Percentiles rank a stretch among this genome's conserved stretches.
Conservation (phyloP, 2,888 invertebrate genomes). For the Melipona beecheii region DNA sequence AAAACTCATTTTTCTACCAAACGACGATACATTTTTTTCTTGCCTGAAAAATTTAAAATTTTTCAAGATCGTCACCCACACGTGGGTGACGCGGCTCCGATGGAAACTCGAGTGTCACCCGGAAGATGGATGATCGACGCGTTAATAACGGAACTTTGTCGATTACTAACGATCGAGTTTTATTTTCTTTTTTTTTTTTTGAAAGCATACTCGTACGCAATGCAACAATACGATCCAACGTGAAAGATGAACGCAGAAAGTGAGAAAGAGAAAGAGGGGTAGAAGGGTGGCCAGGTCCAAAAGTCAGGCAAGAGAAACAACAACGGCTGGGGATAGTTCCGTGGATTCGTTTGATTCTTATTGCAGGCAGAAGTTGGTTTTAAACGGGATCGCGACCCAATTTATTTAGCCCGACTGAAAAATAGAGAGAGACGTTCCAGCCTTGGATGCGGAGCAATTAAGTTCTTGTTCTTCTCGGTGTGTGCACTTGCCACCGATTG, state of each 20-base stretch:
- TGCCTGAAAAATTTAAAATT: too few species aligned
- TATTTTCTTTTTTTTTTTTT: too few species aligned
- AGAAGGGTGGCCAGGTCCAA: neutral
- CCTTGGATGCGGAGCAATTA: slow-evolving; percentile 59
- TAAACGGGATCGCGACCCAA: slow-evolving; percentile 65
- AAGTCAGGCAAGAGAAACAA: slow-evolving; percentile 5
- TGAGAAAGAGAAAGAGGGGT: neutral
- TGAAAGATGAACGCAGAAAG: neutral
- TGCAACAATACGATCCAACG: too few species aligned
- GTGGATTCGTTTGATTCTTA: slow-evolving; percentile 24
- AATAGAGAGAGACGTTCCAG: slow-evolving; percentile 24
- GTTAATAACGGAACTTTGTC: too few species aligned
- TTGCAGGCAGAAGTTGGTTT: slow-evolving; percentile 40
- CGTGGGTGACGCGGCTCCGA: too few species aligned
- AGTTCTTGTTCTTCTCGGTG: slow-evolving; percentile 38
- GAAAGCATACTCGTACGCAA: too few species aligned
- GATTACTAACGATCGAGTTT: too few species aligned
- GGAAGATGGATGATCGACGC: too few species aligned
- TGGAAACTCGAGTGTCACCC: too few species aligned
- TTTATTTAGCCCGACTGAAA: slow-evolving; percentile 43
- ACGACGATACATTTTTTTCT: too few species aligned
- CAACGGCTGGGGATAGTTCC: neutral
- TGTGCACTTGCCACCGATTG: slow-evolving; percentile 36
- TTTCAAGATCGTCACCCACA: too few species aligned
- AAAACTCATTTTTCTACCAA: too few species aligned